Percentiles rank a stretch among this genome's conserved stretches.
phyloP scores from a whole-genome alignment of 2,888 invertebrate species.

The Dynastes tityus region DNA sequence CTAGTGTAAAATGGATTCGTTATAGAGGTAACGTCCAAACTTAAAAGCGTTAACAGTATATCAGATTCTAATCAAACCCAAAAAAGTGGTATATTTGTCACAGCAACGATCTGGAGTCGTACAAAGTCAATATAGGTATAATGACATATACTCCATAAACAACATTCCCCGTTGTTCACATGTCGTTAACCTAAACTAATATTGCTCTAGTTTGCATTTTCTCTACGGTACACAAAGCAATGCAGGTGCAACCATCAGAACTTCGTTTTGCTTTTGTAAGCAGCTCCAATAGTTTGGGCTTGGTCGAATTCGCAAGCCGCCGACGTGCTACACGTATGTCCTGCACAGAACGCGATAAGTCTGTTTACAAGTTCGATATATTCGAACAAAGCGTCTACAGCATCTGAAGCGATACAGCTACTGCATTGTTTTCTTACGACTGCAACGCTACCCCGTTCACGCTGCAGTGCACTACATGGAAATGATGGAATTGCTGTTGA shows the following conservation, averaged over 20 bases:
- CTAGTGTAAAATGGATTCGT: no score
- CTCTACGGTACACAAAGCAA: background rate
- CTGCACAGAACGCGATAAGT: background rate
- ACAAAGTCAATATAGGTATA: no score
- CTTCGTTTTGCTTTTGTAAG: background rate
- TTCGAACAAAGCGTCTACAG: background rate
- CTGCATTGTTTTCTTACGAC: conserved; percentile 6
- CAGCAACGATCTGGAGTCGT: no score
- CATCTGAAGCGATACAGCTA: background rate
- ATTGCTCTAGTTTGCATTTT: background rate
- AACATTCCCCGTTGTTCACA: background rate
- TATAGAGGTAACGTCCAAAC: no score
- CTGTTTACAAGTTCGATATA: background rate
- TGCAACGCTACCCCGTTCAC: background rate
- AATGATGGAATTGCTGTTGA: background rate
- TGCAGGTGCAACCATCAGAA: background rate
- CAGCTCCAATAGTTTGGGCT: background rate
- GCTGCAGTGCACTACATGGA: background rate
- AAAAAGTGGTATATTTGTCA: no score
- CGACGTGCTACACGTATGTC: background rate
- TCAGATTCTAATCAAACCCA: no score
- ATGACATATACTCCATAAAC: background rate
- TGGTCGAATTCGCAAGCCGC: background rate
- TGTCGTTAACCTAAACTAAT: background rate
- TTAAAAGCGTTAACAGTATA: no score